These are phyloP conservation scores for Delphinapterus leucas DNA, from an alignment of 2,113 vertebrate species.

Conservation along the genomic window DNA sequence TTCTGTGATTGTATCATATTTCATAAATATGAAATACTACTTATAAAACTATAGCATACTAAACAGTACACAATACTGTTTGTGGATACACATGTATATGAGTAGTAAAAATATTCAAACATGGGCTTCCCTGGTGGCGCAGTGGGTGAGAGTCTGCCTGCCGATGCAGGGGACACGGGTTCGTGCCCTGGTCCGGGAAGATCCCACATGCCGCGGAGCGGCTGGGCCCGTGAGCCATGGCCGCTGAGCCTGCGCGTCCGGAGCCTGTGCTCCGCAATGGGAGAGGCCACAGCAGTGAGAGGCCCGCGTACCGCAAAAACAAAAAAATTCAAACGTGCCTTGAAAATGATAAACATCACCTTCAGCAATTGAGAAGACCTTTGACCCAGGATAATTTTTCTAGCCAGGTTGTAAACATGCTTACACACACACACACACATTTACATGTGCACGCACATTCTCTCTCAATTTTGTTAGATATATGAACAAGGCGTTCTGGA, in stretches of 20 bases:
- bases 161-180: no score
- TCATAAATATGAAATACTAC: not conserved
- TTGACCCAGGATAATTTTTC: not conserved
- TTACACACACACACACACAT: not conserved
- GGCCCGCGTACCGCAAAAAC: no score
- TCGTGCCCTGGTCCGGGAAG: no score
- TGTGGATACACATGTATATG: not conserved
- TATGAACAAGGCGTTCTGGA: slow-evolving; percentile 48
- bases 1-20: not conserved
- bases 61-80: not conserved
- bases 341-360: slow-evolving; percentile 30
- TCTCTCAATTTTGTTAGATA: not conserved
- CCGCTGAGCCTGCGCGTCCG: no score
- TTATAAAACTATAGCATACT: slow-evolving; percentile 2
- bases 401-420: slow-evolving; percentile 30
- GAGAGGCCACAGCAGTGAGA: no score
- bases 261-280: no score
- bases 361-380: slow-evolving; percentile 24
- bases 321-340: not conserved
- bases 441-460: not conserved
- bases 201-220: no score
- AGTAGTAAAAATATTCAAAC: not conserved
- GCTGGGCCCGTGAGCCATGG: no score
- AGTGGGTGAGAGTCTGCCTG: no score
- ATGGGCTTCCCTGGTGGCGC: not conserved